These are phyloP conservation scores for Caenorhabditis sulstoni DNA, from an alignment of 2,888 invertebrate genomes.

Conservation along the genomic window DNA sequence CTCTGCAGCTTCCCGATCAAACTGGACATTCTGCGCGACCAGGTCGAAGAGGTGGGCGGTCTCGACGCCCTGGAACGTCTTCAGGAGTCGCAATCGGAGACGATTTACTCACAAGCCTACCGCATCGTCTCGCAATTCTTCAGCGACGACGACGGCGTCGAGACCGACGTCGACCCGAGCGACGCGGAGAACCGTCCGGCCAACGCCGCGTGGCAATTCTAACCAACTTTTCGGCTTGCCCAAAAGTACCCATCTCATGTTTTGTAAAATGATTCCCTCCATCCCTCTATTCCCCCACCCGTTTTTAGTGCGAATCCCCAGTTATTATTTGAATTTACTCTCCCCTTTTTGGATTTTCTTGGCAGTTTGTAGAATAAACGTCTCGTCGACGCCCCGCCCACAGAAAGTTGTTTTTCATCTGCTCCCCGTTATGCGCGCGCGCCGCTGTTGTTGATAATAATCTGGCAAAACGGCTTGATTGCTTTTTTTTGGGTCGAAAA, in stretches of 20 bases:
- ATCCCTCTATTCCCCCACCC: neutral
- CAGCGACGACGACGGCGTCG: slow-evolving; percentile 72
- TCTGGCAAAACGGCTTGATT: too few relatives aligned
- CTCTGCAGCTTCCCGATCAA: slow-evolving; percentile 62
- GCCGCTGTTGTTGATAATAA: too few relatives aligned
- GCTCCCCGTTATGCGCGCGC: too few relatives aligned
- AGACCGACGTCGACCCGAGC: neutral
- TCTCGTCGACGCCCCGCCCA: too few relatives aligned
- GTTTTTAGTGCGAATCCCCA: slow-evolving; percentile 10
- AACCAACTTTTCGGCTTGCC: neutral
- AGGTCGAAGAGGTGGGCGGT: slow-evolving; percentile 90
- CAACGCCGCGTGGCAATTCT: slow-evolving; percentile 29
- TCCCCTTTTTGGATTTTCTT: too few relatives aligned
- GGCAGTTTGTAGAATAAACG: too few relatives aligned
- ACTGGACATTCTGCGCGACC: slow-evolving; percentile 87
- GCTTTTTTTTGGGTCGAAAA: too few relatives aligned
- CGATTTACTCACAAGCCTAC: slow-evolving; percentile 82
- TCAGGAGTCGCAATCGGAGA: slow-evolving; percentile 83
- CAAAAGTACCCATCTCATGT: slow-evolving; percentile 9
- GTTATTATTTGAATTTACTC: too few relatives aligned
- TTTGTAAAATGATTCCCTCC: neutral
- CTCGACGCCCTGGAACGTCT: slow-evolving; percentile 83
- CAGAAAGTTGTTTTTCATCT: too few relatives aligned
- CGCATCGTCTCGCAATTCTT: slow-evolving; percentile 83
- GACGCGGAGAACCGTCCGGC: neutral